A percentile compares a stretch with the other conserved stretches of the same genome.
phyloP scores from a whole-genome alignment of 2,888 invertebrate genomes.

The Nemurella pictetii region DNA sequence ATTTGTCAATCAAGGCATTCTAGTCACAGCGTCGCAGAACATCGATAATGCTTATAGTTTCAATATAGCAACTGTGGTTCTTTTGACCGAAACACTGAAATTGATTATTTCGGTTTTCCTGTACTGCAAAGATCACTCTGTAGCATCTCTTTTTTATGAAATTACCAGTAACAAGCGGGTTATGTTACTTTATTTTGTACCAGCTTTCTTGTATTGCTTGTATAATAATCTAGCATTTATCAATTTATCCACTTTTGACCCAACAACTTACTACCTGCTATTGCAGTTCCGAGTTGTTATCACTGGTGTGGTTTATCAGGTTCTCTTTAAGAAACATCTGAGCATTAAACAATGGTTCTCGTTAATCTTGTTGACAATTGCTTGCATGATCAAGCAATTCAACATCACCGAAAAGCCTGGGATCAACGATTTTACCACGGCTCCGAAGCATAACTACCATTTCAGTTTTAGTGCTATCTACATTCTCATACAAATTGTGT shows the following conservation, averaged over 20 bases:
- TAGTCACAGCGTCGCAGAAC: constrained; percentile 88
- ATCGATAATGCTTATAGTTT: constrained; percentile 80
- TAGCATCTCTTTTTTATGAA: constrained; percentile 60
- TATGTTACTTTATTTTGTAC: constrained; percentile 82
- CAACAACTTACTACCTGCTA: constrained; percentile 89
- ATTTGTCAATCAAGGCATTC: constrained; percentile 90
- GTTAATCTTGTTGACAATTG: constrained; percentile 78
- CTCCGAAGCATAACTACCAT: constrained; percentile 43
- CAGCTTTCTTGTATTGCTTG: constrained; percentile 87
- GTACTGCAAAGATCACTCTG: constrained; percentile 67
- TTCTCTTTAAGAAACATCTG: constrained; percentile 82
- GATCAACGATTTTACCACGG: background rate
- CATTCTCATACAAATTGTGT: constrained; percentile 67
- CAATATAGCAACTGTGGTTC: constrained; percentile 84
- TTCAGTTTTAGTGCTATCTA: constrained; percentile 50
- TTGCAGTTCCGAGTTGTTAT: constrained; percentile 90
- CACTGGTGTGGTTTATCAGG: constrained; percentile 89
- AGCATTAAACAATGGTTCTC: constrained; percentile 87
- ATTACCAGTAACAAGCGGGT: constrained; percentile 63
- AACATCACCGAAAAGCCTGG: constrained; percentile 51
- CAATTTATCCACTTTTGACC: constrained; percentile 89
- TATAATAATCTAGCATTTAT: constrained; percentile 94
- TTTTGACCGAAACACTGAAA: constrained; percentile 86
- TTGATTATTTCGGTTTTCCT: constrained; percentile 70
- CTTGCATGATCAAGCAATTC: constrained; percentile 90